These are phyloP conservation scores for Myiotriccus ornatus DNA, from an alignment of 2,797 vertebrate genomes.

Conservation along the genomic window DNA sequence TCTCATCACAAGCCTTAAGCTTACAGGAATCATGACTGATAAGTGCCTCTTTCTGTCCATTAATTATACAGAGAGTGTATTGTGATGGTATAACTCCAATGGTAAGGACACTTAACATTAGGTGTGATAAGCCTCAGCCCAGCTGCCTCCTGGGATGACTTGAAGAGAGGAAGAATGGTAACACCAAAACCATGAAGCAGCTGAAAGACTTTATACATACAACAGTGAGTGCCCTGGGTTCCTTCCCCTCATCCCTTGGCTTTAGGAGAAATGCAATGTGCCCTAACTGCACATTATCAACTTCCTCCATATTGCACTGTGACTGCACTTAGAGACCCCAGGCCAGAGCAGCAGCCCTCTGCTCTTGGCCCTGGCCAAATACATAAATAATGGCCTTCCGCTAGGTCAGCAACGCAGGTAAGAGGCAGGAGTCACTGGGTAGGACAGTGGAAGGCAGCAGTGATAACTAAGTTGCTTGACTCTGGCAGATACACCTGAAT, in stretches of 20 bases:
- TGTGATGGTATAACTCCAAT: neutral
- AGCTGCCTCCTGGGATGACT: neutral
- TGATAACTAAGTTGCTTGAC: neutral
- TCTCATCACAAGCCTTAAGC: neutral
- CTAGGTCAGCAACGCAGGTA: neutral
- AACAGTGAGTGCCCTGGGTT: neutral
- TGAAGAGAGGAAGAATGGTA: neutral
- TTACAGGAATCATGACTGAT: neutral
- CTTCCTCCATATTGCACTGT: neutral
- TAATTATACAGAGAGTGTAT: neutral
- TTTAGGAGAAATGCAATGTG: neutral
- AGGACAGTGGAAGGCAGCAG: neutral
- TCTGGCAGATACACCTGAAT: neutral
- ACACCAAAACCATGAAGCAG: neutral
- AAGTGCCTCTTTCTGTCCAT: neutral
- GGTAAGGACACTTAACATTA: neutral
- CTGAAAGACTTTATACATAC: neutral
- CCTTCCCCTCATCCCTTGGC: neutral
- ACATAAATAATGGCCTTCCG: accelerated
- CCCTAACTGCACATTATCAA: neutral
- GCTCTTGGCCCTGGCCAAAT: neutral
- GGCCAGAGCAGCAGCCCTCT: neutral
- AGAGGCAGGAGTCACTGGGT: neutral
- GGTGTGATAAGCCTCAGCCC: neutral
- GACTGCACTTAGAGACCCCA: neutral